Base-by-base conservation (phyloP, 1,140 invertebrate genomes). In the Papilio polyxenes region DNA sequence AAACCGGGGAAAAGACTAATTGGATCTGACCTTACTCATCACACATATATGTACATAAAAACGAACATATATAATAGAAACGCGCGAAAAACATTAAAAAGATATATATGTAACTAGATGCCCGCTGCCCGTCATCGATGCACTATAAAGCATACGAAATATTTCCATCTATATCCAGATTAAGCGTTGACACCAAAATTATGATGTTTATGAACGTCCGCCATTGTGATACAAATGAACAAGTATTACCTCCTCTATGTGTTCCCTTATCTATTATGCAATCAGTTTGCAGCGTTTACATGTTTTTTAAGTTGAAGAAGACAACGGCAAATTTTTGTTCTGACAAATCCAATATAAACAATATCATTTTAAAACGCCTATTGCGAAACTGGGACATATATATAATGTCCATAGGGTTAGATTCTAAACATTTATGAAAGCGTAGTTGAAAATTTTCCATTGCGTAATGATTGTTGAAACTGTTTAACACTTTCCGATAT, bases 111-210 rank as follows among this genome's bases (percentile, higher is more conserved):
- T 44, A 44, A 44, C 4, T 44, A 44, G 7, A 44, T 44, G 40
- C 7, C 40, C 23, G 23, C 23, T 31, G 23, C 7, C 40, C 4
- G 4, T 44, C 40, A 44, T 44, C 40, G 9, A 59, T 2, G 2
- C 7, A 0, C 56, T 59, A 17, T 8, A 3, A 15, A 59, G 17
- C 7, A 20, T 20, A 59, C 17, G 7, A 59, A 59, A 65, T 65
- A 31, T 65, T 65, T 65, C 4, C 62, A 37, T 65, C 62, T 4
- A 37, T 13, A 65, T 65, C 20, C 11, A 13, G 23, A 76, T 48
- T 76, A 76, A 76, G 75, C 75, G n/a, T 44, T 76, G 75, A 76
- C 75, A 76, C 20, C 17, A 76, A 76, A 76, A 76, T 76, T 76
- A 53, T 51, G 17, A 23, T 51, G 48, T 48, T 53, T 77, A 53